Percentiles rank a stretch among this genome's conserved stretches.
phyloP scores from a whole-genome alignment of 2,888 invertebrate species.

The Argyresthia albistria region DNA sequence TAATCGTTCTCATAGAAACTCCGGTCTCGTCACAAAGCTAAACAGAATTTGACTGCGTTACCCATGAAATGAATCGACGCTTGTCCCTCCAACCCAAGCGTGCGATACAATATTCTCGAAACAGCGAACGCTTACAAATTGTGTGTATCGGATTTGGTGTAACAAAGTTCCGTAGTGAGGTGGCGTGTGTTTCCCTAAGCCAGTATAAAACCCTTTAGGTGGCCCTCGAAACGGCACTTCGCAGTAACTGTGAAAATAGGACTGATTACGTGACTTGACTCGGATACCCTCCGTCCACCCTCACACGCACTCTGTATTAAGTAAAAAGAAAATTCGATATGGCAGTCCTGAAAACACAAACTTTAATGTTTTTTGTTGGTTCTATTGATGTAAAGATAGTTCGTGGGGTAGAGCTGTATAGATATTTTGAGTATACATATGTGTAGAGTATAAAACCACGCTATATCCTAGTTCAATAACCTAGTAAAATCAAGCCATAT shows the following conservation, averaged over 20 bases:
- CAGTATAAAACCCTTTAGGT: slow-evolving; percentile 19
- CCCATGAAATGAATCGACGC: not conserved
- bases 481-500: no score
- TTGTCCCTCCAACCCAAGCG: not conserved
- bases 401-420: no score
- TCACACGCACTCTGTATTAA: not conserved
- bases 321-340: not conserved
- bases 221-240: not conserved
- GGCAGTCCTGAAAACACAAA: no score
- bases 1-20: not conserved
- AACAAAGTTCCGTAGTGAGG: not conserved
- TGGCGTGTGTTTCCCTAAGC: slow-evolving; percentile 8
- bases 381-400: no score
- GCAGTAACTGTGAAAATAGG: not conserved
- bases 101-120: not conserved
- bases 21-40: not conserved
- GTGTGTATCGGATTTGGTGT: not conserved
- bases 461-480: no score
- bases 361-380: no score
- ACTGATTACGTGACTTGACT: slow-evolving; percentile 3
- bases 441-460: no score
- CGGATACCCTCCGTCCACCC: not conserved
- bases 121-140: not conserved
- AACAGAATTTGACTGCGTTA: not conserved
- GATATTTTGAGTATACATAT: no score